Base-by-base conservation (phyloP, 2,113 vertebrate species). In the Triplophysa rosa region DNA sequence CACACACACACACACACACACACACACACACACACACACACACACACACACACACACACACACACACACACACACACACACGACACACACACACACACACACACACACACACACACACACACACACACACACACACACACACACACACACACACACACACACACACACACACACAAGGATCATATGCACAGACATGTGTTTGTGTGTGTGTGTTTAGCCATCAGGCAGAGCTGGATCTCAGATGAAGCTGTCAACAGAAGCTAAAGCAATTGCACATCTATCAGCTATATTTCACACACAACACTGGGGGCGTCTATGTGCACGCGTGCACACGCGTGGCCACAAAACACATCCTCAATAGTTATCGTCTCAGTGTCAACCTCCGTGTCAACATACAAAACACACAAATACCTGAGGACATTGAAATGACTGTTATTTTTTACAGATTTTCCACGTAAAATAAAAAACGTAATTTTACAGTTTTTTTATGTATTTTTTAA, bases 161-260 rank as follows among this genome's bases (percentile, higher is more conserved):
- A 82, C n/a, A 45, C 42, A 45, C 2, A 45, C 61, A 49, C 17
- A 61, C 5, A 45, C 69, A 82, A 16, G 40, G 23, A 13, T 33
- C 92, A 90, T 86, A 86, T 90, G 88, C 49, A 52, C 45, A 47
- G 58, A 49, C 64, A 87, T 70, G 62, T 33, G 42, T 71, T 23
- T 77, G 88, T 66, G 62, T 33, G 42, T 71, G 42, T 77, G 64
- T 52, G 66, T 37, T 77, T 63, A 69, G 65, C 59, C 77, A 86
- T 77, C 40, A 76, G 71, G 67, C 72, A 92, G 91, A 52, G 59
- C 29, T 52, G 66, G 70, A 17, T 70, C 77, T 84, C 92, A 92
- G 91, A 94, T 93, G 93, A 93, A 95, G 94, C 92, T 94, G 93
- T 95, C 93, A 94, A 90, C 91, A 92, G 86, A 90, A 86, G 93